phyloP scores from a whole-genome alignment of 2,797 vertebrate species.

The Channallabes apus region DNA sequence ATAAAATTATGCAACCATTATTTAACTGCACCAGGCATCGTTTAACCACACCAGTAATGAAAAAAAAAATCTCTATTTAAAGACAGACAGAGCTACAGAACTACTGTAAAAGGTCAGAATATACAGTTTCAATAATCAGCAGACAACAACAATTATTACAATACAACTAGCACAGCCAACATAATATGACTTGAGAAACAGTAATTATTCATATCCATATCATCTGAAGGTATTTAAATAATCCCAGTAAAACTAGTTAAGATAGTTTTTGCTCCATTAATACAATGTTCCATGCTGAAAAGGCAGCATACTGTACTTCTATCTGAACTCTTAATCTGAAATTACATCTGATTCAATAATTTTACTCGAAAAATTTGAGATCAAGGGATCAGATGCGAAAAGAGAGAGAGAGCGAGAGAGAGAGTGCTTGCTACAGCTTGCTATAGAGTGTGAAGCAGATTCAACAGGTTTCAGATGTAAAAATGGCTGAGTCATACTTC shows the following conservation, averaged over 20 bases:
- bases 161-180: neutral
- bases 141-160: neutral
- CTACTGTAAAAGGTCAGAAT: neutral
- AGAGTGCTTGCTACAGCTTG: too few relatives aligned
- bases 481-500: slow-evolving; percentile 30
- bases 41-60: too few relatives aligned
- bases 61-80: neutral
- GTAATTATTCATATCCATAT: neutral
- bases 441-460: neutral
- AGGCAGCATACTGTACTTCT: neutral
- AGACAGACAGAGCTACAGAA: neutral
- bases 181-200: neutral
- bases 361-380: neutral
- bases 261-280: neutral
- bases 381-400: neutral
- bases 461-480: neutral
- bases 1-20: neutral
- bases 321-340: neutral
- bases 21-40: neutral
- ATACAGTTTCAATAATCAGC: neutral
- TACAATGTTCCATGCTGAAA: neutral
- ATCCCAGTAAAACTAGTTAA: neutral
- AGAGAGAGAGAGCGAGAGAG: too few relatives aligned
- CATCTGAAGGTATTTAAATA: neutral
- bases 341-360: neutral